phyloP scores from a whole-genome alignment of 2,888 invertebrate species.

The Cenopis cana region DNA sequence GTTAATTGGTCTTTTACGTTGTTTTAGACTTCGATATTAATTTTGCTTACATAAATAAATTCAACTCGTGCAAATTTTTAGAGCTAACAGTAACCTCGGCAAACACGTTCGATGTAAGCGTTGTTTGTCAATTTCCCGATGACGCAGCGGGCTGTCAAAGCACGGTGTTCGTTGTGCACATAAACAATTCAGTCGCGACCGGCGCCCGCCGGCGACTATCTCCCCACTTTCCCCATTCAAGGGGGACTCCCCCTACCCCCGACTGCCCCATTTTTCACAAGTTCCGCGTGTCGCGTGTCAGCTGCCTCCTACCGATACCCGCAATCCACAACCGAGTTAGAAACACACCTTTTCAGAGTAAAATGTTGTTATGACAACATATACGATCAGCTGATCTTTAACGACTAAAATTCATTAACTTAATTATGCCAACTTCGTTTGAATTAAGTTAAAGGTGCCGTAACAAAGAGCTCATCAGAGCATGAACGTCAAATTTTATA shows the following conservation, averaged over 20 bases:
- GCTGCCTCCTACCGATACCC: conserved; percentile 56
- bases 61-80: conserved; percentile 23
- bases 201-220: conserved; percentile 49
- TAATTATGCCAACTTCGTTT: conserved; percentile 22
- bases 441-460: conserved; percentile 4
- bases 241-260: conserved; percentile 51
- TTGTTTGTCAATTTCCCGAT: conserved; percentile 77
- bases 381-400: conserved; percentile 65
- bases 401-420: conserved; percentile 23
- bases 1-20: conserved; percentile 23
- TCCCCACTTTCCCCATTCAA: conserved; percentile 47
- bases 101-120: conserved; percentile 51
- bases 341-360: conserved; percentile 65
- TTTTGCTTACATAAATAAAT: conserved; percentile 14
- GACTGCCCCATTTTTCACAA: conserved; percentile 73
- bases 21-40: conserved; percentile 21
- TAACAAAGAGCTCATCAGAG: conserved; percentile 27
- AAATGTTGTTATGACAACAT: conserved; percentile 70
- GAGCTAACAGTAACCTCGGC: conserved; percentile 31
- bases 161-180: conserved; percentile 71
- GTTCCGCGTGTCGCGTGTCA: conserved; percentile 63
- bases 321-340: conserved; percentile 55
- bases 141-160: conserved; percentile 74
- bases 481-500: conserved; percentile 32
- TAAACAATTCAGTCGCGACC: conserved; percentile 71